phyloP scores from a whole-genome alignment of 2,888 invertebrate species.

The Ornithoptera priamus region DNA sequence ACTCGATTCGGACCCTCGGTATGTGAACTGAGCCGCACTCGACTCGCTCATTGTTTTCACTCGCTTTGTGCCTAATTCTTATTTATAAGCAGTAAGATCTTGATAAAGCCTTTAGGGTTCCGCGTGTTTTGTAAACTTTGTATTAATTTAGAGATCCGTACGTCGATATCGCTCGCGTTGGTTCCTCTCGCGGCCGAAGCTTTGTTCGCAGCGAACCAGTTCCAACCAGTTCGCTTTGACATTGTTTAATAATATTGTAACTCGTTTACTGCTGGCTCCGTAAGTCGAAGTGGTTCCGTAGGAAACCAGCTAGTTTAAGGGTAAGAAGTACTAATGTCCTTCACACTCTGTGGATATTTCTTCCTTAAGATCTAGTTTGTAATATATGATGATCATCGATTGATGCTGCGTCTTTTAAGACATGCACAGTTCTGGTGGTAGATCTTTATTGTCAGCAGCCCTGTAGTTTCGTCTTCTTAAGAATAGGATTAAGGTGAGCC shows the following conservation, averaged over 20 bases:
- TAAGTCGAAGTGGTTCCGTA: too few relatives aligned
- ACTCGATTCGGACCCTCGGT: conserved; percentile 31
- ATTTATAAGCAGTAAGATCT: conserved; percentile 35
- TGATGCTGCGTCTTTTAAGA: too few relatives aligned
- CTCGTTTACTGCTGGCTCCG: too few relatives aligned
- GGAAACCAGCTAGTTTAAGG: too few relatives aligned
- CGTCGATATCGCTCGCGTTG: conserved; percentile 30
- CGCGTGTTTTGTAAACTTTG: conserved; percentile 38
- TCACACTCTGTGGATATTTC: too few relatives aligned
- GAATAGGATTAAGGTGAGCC: too few relatives aligned
- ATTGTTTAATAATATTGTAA: background rate
- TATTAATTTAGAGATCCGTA: conserved; percentile 37
- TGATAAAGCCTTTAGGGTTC: conserved; percentile 33
- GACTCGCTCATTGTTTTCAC: conserved; percentile 40
- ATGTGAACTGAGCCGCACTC: conserved; percentile 39
- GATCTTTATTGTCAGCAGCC: too few relatives aligned
- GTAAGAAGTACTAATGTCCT: too few relatives aligned
- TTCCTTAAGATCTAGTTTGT: too few relatives aligned
- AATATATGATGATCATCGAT: too few relatives aligned
- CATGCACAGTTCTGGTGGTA: too few relatives aligned
- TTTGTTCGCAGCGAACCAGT: conserved; percentile 32
- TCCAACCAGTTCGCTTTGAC: conserved; percentile 31
- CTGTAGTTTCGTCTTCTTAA: too few relatives aligned
- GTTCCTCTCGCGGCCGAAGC: conserved; percentile 30
- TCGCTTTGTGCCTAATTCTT: conserved; percentile 38